phyloP scores from a whole-genome alignment of 2,797 vertebrate species.

The Meriones psammophilus region DNA sequence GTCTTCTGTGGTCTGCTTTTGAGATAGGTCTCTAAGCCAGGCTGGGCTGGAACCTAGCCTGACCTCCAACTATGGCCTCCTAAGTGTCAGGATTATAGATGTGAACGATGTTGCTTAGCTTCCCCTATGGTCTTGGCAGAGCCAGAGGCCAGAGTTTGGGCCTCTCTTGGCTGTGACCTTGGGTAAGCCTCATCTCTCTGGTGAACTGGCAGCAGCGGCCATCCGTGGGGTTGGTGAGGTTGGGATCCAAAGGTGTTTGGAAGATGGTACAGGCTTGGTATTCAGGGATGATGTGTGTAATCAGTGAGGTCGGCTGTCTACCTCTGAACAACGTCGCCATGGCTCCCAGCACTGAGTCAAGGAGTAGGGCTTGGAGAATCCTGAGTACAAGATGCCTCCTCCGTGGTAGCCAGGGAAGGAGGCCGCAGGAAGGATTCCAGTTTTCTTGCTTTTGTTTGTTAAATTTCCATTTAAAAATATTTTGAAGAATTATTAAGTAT shows the following conservation, averaged over 20 bases:
- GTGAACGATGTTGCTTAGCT: not conserved
- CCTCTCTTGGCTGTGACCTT: not conserved
- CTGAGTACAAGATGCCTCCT: not conserved
- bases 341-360: not conserved
- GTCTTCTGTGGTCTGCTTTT: not conserved
- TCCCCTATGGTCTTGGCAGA: not conserved
- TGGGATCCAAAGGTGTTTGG: not conserved
- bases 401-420: not conserved
- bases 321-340: not conserved
- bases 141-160: not conserved
- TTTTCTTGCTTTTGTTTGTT: not conserved
- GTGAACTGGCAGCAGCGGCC: not conserved
- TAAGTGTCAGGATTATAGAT: not conserved
- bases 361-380: not conserved
- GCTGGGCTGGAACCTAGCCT: not conserved
- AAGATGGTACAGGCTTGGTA: not conserved
- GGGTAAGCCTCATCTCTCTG: not conserved
- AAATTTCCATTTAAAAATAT: not conserved
- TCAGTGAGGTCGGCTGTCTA: not conserved
- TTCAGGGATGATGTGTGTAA: not conserved
- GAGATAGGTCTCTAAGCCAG: not conserved
- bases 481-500: not conserved
- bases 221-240: not conserved
- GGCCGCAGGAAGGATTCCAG: not conserved
- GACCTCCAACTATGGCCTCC: not conserved